Conservation (phyloP, 2,888 invertebrate species). For the Siphlonurus alternatus region DNA sequence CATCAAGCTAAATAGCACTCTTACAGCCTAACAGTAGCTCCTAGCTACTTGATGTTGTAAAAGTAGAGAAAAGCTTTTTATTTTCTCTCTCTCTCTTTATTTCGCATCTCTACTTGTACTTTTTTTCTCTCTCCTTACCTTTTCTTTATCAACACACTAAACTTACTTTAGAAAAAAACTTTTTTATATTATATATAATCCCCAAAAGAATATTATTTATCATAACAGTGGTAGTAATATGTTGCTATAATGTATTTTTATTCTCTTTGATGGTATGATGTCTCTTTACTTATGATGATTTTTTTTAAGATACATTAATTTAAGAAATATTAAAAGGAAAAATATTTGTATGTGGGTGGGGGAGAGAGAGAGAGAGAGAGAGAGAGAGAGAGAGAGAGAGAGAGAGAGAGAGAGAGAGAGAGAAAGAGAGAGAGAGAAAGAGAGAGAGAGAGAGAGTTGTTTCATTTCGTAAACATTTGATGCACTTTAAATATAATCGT, state of each 20-base stretch:
- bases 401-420: background rate
- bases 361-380: background rate
- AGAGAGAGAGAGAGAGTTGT: background rate
- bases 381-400: background rate
- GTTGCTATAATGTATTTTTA: no score
- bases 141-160: no score
- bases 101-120: background rate
- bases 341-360: background rate
- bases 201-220: background rate
- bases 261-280: no score
- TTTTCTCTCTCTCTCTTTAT: background rate
- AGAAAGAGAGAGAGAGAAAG: background rate
- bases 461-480: background rate
- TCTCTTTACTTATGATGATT: no score
- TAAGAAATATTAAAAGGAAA: background rate
- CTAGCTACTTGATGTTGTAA: background rate
- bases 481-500: no score
- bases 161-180: background rate
- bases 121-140: no score
- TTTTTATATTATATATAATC: background rate
- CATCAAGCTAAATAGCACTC: background rate
- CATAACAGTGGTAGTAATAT: no score
- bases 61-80: background rate
- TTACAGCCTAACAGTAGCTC: background rate
- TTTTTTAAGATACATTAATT: background rate